These are phyloP conservation scores for Porites divaricata DNA, from an alignment of 92 coral and sea anemone species.

Conservation along the genomic window DNA sequence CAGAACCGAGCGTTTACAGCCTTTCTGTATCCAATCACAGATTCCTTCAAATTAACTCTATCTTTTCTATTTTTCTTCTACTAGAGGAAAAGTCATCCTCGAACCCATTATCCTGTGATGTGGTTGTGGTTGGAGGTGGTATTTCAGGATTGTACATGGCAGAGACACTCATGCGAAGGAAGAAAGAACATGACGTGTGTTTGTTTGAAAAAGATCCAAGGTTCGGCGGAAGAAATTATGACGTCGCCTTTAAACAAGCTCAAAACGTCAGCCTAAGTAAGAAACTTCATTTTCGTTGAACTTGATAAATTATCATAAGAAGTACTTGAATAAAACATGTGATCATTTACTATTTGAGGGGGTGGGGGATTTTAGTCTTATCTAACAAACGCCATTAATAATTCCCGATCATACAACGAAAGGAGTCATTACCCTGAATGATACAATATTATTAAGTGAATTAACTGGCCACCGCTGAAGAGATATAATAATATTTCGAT, in stretches of 20 bases:
- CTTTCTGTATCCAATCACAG: too few relatives aligned
- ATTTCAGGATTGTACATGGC: slow-evolving; percentile 39
- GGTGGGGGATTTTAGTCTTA: too few relatives aligned
- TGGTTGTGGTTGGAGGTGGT: slow-evolving; percentile 25
- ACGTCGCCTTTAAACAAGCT: slow-evolving; percentile 11
- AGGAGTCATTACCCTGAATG: too few relatives aligned
- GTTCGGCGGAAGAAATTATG: slow-evolving; percentile 24
- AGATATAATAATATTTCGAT: too few relatives aligned
- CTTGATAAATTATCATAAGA: background rate
- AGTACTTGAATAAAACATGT: too few relatives aligned
- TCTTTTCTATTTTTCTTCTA: background rate
- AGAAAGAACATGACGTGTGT: slow-evolving; percentile 22
- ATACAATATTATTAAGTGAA: too few relatives aligned
- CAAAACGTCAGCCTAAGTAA: slow-evolving; percentile 25
- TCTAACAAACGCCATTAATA: too few relatives aligned
- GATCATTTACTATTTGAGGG: too few relatives aligned
- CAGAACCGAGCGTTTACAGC: too few relatives aligned
- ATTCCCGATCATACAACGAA: too few relatives aligned
- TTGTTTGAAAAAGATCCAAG: slow-evolving; percentile 29
- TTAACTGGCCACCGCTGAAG: too few relatives aligned
- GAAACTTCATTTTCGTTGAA: background rate
- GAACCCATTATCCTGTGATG: slow-evolving; percentile 7
- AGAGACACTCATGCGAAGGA: slow-evolving; percentile 16
- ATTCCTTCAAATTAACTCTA: too few relatives aligned
- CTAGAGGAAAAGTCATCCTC: background rate